These are phyloP conservation scores for Caenorhabditis zanzibari DNA, from an alignment of 2,888 invertebrate genomes.

Conservation along the genomic window DNA sequence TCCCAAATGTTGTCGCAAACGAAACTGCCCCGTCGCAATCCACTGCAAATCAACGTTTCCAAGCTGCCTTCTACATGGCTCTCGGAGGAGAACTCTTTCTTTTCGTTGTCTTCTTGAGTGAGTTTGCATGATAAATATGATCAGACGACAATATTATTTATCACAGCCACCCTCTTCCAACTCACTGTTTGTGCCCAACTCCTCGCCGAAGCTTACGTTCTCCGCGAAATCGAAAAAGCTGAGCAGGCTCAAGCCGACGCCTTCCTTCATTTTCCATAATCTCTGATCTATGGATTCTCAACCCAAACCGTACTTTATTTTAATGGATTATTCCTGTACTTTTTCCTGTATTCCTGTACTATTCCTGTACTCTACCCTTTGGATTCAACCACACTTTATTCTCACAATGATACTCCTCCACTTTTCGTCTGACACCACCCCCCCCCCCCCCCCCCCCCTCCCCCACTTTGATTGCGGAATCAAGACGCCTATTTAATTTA, in stretches of 20 bases:
- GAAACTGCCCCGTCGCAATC: too few species aligned
- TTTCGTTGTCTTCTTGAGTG: constrained; percentile 17
- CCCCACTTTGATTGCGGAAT: background rate
- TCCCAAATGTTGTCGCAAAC: background rate
- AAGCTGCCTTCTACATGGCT: constrained; percentile 26
- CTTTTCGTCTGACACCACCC: background rate
- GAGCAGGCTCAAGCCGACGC: background rate
- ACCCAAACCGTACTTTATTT: background rate
- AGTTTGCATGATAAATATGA: background rate
- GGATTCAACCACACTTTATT: too few species aligned
- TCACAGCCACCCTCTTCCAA: constrained; percentile 21
- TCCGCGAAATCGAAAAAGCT: background rate
- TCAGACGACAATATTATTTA: background rate
- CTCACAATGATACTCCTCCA: too few species aligned
- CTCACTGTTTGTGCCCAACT: background rate
- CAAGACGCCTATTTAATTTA: too few species aligned
- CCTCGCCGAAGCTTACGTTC: constrained; percentile 8
- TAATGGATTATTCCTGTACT: background rate
- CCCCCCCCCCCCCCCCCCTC: background rate
- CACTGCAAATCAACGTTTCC: constrained; percentile 1
- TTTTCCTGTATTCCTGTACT: too few species aligned
- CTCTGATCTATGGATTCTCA: too few species aligned
- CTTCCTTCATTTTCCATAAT: background rate
- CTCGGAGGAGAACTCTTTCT: constrained; percentile 16
- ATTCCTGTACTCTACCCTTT: too few species aligned